phyloP scores from a whole-genome alignment of 2,797 vertebrate genomes.

The Pogoniulus pusillus region DNA sequence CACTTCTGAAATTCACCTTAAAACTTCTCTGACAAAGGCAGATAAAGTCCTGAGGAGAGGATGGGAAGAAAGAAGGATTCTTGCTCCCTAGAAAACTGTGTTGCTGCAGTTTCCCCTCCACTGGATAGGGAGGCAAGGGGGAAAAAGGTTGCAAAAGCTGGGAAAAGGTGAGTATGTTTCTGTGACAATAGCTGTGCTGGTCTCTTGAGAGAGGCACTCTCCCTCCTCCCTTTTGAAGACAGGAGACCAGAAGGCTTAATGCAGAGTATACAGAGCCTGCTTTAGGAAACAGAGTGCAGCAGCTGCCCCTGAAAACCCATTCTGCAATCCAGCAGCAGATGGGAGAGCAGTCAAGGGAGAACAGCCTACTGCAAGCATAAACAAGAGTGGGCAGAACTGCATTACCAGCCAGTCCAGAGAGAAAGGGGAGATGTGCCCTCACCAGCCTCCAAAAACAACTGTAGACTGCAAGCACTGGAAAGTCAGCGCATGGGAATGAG shows the following conservation, averaged over 20 bases:
- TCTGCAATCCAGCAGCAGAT: background rate
- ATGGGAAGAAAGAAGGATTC: background rate
- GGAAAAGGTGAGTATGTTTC: background rate
- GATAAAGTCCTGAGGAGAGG: background rate
- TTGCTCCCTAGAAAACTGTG: background rate
- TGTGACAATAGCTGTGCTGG: background rate
- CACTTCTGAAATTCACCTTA: background rate
- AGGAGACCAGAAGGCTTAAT: background rate
- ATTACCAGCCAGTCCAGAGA: background rate
- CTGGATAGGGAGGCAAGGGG: background rate
- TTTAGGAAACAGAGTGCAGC: background rate
- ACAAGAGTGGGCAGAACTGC: background rate
- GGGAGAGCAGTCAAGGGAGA: background rate
- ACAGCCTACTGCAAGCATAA: background rate
- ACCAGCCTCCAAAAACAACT: background rate
- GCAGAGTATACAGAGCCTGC: background rate
- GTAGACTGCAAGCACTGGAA: conserved; percentile 18
- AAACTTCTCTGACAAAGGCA: background rate
- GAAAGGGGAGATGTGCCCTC: background rate
- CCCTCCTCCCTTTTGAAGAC: background rate
- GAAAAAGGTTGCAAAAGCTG: background rate
- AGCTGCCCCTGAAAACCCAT: background rate
- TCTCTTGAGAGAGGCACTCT: background rate
- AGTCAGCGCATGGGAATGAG: conserved; percentile 45
- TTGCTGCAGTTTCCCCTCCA: background rate